These are phyloP conservation scores for Centroberyx gerrardi DNA, from an alignment of 2,797 vertebrate species.

Conservation along the genomic window DNA sequence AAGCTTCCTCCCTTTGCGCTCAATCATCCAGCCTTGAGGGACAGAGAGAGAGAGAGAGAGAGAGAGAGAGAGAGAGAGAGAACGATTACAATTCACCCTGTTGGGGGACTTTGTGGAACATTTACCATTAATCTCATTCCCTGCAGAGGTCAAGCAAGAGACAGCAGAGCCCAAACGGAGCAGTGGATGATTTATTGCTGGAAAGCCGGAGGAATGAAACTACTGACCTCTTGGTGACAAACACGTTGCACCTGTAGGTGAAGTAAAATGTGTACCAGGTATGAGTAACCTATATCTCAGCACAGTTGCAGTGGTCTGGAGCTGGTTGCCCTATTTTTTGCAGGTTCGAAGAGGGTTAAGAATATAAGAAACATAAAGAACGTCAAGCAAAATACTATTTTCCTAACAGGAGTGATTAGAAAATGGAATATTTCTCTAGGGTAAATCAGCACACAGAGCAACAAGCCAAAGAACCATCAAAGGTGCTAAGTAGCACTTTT, in stretches of 20 bases:
- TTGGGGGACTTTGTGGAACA: background rate
- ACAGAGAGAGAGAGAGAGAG: background rate
- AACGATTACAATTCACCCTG: background rate
- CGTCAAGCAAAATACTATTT: background rate
- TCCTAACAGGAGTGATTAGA: no score
- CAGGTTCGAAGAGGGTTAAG: background rate
- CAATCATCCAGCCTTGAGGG: background rate
- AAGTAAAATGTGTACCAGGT: background rate
- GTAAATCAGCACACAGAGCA: no score
- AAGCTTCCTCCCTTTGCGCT: background rate
- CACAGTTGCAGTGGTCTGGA: conserved; percentile 2
- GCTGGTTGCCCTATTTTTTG: background rate
- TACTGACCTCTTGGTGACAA: conserved; percentile 33
- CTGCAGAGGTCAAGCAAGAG: conserved; percentile 26
- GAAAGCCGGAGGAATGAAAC: conserved; percentile 11
- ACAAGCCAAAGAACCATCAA: no score
- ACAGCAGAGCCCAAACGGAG: conserved; percentile 14
- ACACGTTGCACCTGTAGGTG: conserved; percentile 27
- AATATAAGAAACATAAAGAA: background rate
- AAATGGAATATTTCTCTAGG: no score
- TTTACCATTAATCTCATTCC: conserved; percentile 21
- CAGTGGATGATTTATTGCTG: conserved; percentile 45
- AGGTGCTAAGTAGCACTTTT: no score
- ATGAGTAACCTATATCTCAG: background rate
- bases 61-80: background rate